Evolutionary conservation across 2,888 invertebrate genomes (phyloP), one percentile per base, ranked within the genome.

Genomic region (Drosophila quasianomalipes): DNA sequence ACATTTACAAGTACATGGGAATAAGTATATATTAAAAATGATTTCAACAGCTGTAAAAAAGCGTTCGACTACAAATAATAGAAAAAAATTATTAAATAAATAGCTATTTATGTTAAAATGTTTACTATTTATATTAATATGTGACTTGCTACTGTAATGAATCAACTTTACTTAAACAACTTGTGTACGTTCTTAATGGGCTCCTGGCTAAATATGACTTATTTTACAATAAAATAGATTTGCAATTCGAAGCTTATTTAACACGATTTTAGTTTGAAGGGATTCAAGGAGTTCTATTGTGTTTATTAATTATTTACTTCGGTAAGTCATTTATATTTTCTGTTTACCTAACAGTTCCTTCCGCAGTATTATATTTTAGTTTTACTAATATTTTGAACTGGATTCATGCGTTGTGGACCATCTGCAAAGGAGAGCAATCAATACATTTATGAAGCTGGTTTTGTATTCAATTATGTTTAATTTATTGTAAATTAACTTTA

Each of bases 401-500:
- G 0, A 26, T 47, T 47, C 14, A 35, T 37, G 7, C 37, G 26
- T 12, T 30, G 28, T 12, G 16, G n/a, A n/a, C n/a, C 30, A 51
- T 30, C 35, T 35, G 35, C 26, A 55, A 28, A n/a, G 16, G 14
- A 57, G 26, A 28, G 26, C 47, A 47, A 26, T 26, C 16, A 47
- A 47, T 4, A 4, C 7, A 37, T 41, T 35, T 39, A 30, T 1
- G 16, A 9, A 1, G 7, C n/a, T 37, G 51, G 4, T 26, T 64
- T 75, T 76, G 41, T 68, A 74, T 82, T 47, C 61, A 72, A n/a
- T 83, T 83, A 70, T 62, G 68, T 85, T 74, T 63, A 52, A 51
- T 84, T 80, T 80, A 77, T 75, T 87, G 79, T 85, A 79, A 75
- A 75, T 79, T 84, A 84, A 74, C 74, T 75, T 76, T 77, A 89